Evolutionary conservation across 64 coral and sea anemone species (phyloP).

Genomic region (Pachyseris speciosa): DNA sequence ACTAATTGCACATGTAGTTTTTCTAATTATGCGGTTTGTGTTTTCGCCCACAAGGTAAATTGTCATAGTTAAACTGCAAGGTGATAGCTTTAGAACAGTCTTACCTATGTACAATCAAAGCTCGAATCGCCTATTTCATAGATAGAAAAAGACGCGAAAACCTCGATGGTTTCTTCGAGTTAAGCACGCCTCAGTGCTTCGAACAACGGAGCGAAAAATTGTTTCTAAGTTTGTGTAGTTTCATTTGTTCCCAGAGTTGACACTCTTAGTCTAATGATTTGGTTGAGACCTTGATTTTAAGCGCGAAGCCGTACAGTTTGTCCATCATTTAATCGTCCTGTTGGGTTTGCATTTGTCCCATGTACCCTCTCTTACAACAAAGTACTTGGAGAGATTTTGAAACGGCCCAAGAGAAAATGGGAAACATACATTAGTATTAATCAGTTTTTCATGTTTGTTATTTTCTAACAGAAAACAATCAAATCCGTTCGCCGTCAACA

Average conservation of each 20-base stretch:
- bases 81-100: background rate
- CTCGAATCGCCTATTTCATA: background rate
- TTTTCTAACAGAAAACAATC: conserved; percentile 84
- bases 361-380: no score
- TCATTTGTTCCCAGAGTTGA: background rate
- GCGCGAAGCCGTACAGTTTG: no score
- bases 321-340: no score
- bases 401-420: no score
- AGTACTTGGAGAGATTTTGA: no score
- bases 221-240: background rate
- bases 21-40: conserved; percentile 18
- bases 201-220: background rate
- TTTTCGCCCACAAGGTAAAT: background rate
- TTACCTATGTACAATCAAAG: background rate
- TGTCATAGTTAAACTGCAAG: background rate
- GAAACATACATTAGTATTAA: conserved; percentile 68
- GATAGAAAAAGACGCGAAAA: no score
- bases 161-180: background rate
- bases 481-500: conserved; percentile 86
- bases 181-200: no score
- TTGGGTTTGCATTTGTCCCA: no score
- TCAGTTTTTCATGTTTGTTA: conserved; percentile 47
- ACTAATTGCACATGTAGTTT: conserved; percentile 1
- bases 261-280: background rate
- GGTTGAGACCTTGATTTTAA: background rate